Evolutionary conservation across 2,797 vertebrate genomes (phyloP).

Genomic region (Oophaga sylvatica): DNA sequence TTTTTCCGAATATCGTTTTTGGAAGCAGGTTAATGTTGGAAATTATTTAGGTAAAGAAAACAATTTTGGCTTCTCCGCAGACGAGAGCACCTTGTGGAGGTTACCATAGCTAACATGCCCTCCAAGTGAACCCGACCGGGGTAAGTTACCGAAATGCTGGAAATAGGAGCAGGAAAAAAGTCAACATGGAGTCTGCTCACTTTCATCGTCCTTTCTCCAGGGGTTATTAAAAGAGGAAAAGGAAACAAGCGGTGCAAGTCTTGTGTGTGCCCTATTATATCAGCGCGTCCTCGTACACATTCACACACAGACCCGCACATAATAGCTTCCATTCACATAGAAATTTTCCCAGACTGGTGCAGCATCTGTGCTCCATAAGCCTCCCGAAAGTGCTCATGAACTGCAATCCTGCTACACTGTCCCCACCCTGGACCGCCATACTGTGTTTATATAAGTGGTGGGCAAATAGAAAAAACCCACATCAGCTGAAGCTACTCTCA

Average conservation of each 20-base stretch:
- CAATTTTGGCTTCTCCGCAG: not conserved
- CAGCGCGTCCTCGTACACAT: constrained; percentile 30
- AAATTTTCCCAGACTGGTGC: constrained; percentile 55
- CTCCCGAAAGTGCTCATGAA: constrained; percentile 18
- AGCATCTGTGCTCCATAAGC: constrained; percentile 58
- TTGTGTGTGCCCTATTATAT: constrained; percentile 52
- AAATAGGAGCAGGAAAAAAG: constrained; percentile 15
- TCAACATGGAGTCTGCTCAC: constrained; percentile 1
- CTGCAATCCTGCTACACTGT: not conserved
- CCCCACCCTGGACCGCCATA: constrained; percentile 33
- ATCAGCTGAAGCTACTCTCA: not conserved
- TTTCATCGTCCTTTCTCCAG: constrained; percentile 11
- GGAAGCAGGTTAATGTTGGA: constrained; percentile 21
- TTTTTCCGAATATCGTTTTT: constrained; percentile 1
- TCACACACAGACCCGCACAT: constrained; percentile 48
- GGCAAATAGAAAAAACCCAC: constrained; percentile 33
- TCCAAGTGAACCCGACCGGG: constrained; percentile 23
- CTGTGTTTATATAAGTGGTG: not conserved
- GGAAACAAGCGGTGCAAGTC: constrained; percentile 40
- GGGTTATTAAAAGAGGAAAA: constrained; percentile 53
- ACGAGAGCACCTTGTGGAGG: not conserved
- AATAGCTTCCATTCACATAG: constrained; percentile 56
- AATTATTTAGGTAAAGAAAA: constrained; percentile 33
- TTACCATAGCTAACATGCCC: constrained; percentile 27
- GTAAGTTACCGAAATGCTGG: constrained; percentile 21